Evolutionary conservation across 2,888 invertebrate species (phyloP).

Genomic region (Morpho deidamia): DNA sequence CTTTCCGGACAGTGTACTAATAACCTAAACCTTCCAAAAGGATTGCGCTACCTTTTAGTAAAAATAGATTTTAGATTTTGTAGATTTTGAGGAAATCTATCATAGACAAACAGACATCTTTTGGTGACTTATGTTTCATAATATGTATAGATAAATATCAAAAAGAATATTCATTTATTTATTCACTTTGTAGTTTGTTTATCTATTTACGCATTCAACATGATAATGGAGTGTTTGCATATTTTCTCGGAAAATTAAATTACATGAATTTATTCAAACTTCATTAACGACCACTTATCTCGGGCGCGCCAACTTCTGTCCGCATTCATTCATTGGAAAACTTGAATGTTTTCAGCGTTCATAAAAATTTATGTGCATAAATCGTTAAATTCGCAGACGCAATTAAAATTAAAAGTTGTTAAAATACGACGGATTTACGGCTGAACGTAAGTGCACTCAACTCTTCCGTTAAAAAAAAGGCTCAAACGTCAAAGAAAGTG

Average conservation of each 20-base stretch:
- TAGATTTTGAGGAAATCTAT: too few relatives aligned
- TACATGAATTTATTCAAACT: constrained; percentile 3
- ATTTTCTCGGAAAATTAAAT: constrained; percentile 1
- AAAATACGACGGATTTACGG: constrained; percentile 21
- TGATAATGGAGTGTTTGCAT: constrained; percentile 1
- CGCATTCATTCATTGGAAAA: constrained; percentile 1
- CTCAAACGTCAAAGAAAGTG: constrained; percentile 29
- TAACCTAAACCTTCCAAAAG: not conserved
- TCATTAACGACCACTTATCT: constrained; percentile 1
- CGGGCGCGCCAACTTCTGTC: not conserved
- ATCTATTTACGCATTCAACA: not conserved
- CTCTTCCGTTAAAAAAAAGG: constrained; percentile 29
- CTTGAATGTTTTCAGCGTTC: constrained; percentile 8
- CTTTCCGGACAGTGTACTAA: too few relatives aligned
- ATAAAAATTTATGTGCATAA: constrained; percentile 15
- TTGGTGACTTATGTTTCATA: too few relatives aligned
- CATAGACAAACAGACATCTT: too few relatives aligned
- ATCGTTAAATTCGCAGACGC: constrained; percentile 14
- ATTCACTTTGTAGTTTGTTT: not conserved
- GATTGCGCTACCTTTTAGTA: not conserved
- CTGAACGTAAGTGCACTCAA: constrained; percentile 22
- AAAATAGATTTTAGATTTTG: not conserved
- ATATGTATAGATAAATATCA: not conserved
- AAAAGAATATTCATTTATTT: not conserved
- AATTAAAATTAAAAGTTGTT: constrained; percentile 20